Base-by-base conservation (phyloP, 1,140 invertebrate species). In the Elymnias hypermnestra region DNA sequence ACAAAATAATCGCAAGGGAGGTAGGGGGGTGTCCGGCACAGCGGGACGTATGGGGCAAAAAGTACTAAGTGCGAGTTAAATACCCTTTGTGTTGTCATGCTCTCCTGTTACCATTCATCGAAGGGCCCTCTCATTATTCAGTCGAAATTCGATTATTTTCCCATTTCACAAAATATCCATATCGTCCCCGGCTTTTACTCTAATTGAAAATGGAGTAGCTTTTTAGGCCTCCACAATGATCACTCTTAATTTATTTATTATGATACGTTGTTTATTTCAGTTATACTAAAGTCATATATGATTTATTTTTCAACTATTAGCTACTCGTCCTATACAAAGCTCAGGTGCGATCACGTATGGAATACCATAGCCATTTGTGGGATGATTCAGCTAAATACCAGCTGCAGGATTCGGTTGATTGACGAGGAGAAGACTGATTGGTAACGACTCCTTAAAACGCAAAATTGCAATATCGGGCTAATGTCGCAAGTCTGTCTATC, bases 121-220 rank as follows among this genome's bases (percentile, higher is more conserved):
- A 58, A 57, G 73, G 76, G 73, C 62, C 71, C 71, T 68, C 75
- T 83, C 78, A 84, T 84, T 84, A 84, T 84, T 84, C 78, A 84
- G 72, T 64, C 59, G 63, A 81, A 83, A 84, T 84, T 84, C 68
- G 81, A 84, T 84, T 84, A 84, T 84, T 74, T 84, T 81, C 78
- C 81, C 81, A 83, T 84, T 84, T 78, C 63, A 55, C 63, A 81
- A 75, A 81, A 84, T 84, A 84, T 82, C 77, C 74, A 84, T 83
- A 81, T 76, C 77, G 72, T 72, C 69, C 74, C 71, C 57, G 57
- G 72, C 77, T 81, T 72, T 82, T 58, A 72, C 37, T 81, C 59
- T 82, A 81, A 84, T 81, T 82, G 74, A 73, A 77, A 83, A 81
- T 59, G 64, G 73, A 63, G 63, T 59, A 63, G 57, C 53, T 48